phyloP scores from a whole-genome alignment of 2,113 vertebrate species.

The Amazona guildingii region DNA sequence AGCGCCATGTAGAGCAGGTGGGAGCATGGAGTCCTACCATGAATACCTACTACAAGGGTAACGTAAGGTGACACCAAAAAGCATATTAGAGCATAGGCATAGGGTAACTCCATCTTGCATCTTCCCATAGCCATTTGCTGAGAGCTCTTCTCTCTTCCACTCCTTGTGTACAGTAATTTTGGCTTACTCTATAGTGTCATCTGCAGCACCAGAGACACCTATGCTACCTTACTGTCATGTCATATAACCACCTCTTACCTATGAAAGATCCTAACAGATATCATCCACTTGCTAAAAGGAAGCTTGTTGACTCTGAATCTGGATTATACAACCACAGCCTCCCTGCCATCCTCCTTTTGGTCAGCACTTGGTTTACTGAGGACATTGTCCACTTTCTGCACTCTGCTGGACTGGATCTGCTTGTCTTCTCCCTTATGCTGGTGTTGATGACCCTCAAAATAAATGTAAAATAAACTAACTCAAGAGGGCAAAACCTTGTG shows the following conservation, averaged over 20 bases:
- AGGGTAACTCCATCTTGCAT: neutral
- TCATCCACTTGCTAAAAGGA: neutral
- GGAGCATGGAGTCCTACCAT: neutral
- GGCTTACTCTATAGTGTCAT: neutral
- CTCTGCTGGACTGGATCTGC: neutral
- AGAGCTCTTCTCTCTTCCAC: neutral
- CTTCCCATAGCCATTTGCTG: neutral
- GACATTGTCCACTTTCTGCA: rapidly evolving
- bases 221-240: neutral
- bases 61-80: neutral
- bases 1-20: neutral
- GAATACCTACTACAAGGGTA: neutral
- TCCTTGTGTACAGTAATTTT: neutral
- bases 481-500: neutral
- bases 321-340: neutral
- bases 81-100: neutral
- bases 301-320: neutral
- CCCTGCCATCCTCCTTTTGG: neutral
- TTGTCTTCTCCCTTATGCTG: neutral
- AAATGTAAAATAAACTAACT: neutral
- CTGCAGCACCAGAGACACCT: neutral
- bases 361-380: neutral
- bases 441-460: neutral
- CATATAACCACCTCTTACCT: neutral
- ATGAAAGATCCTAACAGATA: neutral